Percentiles rank a stretch among this genome's conserved stretches.
Conservation (phyloP, 2,888 invertebrate genomes). For the Deroplatys truncata region DNA sequence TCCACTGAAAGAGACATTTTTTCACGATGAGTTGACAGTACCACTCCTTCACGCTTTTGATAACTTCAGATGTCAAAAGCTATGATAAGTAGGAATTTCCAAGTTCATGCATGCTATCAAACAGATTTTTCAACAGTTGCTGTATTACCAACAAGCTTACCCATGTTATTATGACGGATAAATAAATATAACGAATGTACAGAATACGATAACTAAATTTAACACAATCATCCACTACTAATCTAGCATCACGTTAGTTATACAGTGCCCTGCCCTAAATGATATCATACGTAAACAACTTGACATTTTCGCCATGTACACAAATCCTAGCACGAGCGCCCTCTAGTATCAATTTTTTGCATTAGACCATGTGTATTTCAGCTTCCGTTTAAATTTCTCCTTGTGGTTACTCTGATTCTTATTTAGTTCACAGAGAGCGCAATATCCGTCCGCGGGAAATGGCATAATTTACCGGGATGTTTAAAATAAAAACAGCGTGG, state of each 20-base stretch:
- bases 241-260: not conserved
- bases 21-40: not conserved
- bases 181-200: not conserved
- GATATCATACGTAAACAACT: slow-evolving; percentile 33
- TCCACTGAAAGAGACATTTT: slow-evolving; percentile 54
- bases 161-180: slow-evolving; percentile 18
- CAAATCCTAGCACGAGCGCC: not conserved
- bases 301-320: slow-evolving; percentile 24
- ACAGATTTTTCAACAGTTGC: not conserved
- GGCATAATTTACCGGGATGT: not conserved
- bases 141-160: slow-evolving; percentile 13
- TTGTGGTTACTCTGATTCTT: not conserved
- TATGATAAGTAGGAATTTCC: not conserved
- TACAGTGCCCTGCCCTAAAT: slow-evolving; percentile 28
- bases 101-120: not conserved
- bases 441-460: not conserved
- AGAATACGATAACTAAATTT: not conserved
- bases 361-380: not conserved
- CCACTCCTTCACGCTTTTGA: not conserved
- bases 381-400: not conserved
- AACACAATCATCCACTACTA: not conserved
- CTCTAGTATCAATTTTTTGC: not conserved
- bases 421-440: not conserved
- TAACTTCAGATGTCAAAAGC: slow-evolving; percentile 11
- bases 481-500: too few species aligned